These are phyloP conservation scores for Labrus mixtus DNA, from an alignment of 2,113 vertebrate genomes.

Conservation along the genomic window DNA sequence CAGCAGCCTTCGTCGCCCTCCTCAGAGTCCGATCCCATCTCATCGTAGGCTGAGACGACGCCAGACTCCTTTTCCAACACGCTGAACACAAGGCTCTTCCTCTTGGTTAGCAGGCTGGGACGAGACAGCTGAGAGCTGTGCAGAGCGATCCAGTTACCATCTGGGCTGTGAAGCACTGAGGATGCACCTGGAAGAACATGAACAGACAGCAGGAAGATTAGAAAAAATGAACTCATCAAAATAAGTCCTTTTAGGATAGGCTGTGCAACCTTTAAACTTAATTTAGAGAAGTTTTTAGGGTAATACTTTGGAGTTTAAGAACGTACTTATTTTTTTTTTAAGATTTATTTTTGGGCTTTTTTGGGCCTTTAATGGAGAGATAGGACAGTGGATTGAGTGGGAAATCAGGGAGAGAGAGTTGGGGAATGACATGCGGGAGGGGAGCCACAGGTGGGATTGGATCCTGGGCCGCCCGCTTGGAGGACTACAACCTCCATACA, in stretches of 20 bases:
- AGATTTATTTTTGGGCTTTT: too few species aligned
- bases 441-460: too few species aligned
- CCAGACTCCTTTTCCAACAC: conserved; percentile 90
- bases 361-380: too few species aligned
- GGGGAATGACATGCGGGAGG: too few species aligned
- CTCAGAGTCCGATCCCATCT: conserved; percentile 90
- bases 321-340: too few species aligned
- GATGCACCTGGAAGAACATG: conserved; percentile 80
- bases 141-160: conserved; percentile 96
- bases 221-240: not conserved
- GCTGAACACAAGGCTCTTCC: conserved; percentile 90
- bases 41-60: conserved; percentile 90
- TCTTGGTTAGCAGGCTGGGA: conserved; percentile 89
- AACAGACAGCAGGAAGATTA: not conserved
- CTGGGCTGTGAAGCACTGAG: conserved; percentile 90
- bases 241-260: not conserved
- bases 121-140: conserved; percentile 86
- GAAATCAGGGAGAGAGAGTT: too few species aligned
- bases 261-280: not conserved
- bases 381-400: too few species aligned
- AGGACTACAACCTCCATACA: too few species aligned
- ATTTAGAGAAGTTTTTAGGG: too few species aligned
- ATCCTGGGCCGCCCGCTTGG: too few species aligned
- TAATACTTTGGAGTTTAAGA: too few species aligned
- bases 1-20: conserved; percentile 80